Conservation (phyloP, 2,797 vertebrate genomes). For the Uromys caudimaculatus region DNA sequence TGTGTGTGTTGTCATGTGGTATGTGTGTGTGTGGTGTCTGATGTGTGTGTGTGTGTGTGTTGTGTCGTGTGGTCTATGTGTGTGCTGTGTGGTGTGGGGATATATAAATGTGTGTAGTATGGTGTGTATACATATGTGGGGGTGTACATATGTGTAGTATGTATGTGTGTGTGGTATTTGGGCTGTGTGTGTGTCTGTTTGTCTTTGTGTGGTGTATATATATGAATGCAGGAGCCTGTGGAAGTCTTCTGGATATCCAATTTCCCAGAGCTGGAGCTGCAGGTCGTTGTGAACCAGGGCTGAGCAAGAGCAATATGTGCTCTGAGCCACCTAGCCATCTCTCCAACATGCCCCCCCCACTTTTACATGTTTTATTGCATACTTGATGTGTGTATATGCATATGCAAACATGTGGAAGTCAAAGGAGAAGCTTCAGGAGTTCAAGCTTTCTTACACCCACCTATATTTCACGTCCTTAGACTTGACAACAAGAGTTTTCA, state of each 20-base stretch:
- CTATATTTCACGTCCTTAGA: not conserved
- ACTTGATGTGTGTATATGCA: not conserved
- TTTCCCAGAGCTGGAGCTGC: not conserved
- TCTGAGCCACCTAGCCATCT: not conserved
- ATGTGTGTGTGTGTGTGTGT: not conserved
- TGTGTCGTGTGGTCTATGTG: not conserved
- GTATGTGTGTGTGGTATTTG: not conserved
- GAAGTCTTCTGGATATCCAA: not conserved
- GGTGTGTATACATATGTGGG: not conserved
- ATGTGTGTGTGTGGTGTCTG: not conserved
- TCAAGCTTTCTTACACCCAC: not conserved
- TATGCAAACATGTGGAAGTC: not conserved
- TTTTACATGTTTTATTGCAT: not conserved
- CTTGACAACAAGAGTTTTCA: not conserved
- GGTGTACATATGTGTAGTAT: not conserved
- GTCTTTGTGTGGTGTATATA: not conserved
- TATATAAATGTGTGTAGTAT: not conserved
- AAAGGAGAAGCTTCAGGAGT: not conserved
- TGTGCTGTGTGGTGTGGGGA: not conserved
- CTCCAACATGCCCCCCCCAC: not conserved
- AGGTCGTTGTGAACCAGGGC: not conserved
- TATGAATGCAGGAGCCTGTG: not conserved
- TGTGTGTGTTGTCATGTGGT: too few species aligned
- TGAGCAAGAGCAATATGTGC: not conserved
- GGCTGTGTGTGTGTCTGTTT: not conserved